Evolutionary conservation across 2,113 vertebrate genomes (phyloP).

Genomic region (Thinocorus orbignyianus): DNA sequence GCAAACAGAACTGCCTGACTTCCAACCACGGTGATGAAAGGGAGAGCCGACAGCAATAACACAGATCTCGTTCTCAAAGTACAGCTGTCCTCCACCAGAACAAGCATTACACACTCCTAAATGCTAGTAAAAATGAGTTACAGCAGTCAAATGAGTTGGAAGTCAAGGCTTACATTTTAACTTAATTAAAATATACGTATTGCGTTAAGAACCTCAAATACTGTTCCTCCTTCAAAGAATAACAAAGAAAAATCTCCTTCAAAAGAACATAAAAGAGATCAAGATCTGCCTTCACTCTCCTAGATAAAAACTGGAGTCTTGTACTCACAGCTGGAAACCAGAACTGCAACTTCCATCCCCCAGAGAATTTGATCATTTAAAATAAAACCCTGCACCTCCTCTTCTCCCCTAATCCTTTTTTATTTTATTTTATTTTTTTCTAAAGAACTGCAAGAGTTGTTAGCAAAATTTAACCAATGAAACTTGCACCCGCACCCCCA

Average conservation of each 20-base stretch:
- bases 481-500: background rate
- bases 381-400: background rate
- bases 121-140: background rate
- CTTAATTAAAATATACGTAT: background rate
- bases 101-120: background rate
- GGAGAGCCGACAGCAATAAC: background rate
- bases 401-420: fast-evolving
- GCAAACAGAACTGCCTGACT: background rate
- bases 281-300: background rate
- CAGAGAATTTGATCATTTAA: background rate
- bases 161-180: background rate
- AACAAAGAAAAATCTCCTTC: background rate
- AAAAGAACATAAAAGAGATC: background rate
- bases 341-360: background rate
- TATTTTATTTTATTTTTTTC: background rate
- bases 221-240: background rate
- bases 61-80: background rate
- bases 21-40: background rate
- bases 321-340: background rate
- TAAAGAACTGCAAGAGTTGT: background rate
- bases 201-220: background rate
- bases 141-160: background rate
- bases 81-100: background rate
- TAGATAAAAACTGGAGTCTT: background rate
- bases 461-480: background rate